Conservation (phyloP, 2,113 vertebrate genomes). For the Cariama cristata region DNA sequence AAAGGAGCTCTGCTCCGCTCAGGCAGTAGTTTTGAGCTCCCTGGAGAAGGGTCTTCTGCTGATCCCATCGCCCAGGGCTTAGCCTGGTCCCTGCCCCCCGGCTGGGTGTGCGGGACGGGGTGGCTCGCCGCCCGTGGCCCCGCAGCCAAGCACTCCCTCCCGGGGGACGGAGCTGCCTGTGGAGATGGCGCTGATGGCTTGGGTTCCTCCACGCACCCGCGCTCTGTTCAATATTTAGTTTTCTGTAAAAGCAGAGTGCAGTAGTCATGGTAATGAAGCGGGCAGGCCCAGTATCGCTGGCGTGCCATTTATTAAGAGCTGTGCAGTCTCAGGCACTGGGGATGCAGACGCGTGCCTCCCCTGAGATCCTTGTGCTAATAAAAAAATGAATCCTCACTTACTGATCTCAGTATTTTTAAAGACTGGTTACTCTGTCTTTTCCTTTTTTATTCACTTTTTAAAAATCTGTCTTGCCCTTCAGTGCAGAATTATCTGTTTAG, state of each 20-base stretch:
- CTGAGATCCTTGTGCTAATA: background rate
- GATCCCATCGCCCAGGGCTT: background rate
- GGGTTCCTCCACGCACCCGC: background rate
- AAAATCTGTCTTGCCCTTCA: slow-evolving; percentile 10
- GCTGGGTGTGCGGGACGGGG: fast-evolving
- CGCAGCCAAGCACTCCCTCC: fast-evolving
- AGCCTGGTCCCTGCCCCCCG: background rate
- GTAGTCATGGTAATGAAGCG: slow-evolving; percentile 65
- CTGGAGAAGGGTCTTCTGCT: background rate
- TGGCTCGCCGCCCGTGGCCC: fast-evolving
- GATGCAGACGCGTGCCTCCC: background rate
- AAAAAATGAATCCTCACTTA: slow-evolving; percentile 15
- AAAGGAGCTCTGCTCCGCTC: background rate
- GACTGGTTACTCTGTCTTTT: background rate
- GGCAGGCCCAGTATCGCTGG: background rate
- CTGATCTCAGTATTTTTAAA: slow-evolving; percentile 16
- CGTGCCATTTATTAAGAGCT: background rate
- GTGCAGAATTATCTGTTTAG: slow-evolving; percentile 38
- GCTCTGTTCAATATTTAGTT: slow-evolving; percentile 43
- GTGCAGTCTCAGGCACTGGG: background rate
- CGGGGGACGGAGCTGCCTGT: background rate
- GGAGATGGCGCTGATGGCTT: background rate
- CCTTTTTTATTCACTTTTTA: background rate
- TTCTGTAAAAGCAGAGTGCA: slow-evolving; percentile 25
- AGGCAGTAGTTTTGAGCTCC: background rate